phyloP scores from a whole-genome alignment of 2,113 vertebrate genomes.

The Vanacampus margaritifer region DNA sequence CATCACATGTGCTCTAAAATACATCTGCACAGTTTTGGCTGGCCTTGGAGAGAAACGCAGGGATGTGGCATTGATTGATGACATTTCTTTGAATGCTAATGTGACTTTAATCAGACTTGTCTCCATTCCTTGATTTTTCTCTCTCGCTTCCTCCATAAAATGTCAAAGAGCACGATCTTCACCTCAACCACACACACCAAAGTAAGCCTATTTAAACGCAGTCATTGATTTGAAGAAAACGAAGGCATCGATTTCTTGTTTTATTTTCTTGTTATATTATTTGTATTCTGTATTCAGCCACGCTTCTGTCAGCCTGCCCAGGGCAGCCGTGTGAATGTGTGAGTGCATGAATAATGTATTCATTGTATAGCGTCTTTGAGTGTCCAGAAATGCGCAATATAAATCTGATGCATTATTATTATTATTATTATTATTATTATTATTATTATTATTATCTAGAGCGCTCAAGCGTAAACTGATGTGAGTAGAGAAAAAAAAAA shows the following conservation, averaged over 20 bases:
- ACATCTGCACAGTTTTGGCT: constrained; percentile 19
- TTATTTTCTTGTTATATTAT: too few relatives aligned
- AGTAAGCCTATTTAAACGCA: not conserved
- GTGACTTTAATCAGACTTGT: constrained; percentile 41
- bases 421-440: too few relatives aligned
- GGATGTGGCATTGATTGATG: constrained; percentile 42
- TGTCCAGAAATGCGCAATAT: too few relatives aligned
- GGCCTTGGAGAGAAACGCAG: constrained; percentile 36
- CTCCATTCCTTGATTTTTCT: constrained; percentile 11
- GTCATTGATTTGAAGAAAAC: not conserved
- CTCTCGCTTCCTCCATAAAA: not conserved
- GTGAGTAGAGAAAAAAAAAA: not conserved
- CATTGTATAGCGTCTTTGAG: too few relatives aligned
- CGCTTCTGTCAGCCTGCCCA: too few relatives aligned
- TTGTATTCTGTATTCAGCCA: too few relatives aligned
- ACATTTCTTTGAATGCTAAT: constrained; percentile 45
- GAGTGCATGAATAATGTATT: too few relatives aligned
- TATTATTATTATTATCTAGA: too few relatives aligned
- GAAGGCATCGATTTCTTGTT: too few relatives aligned
- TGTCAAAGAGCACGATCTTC: constrained; percentile 11
- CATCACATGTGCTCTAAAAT: constrained; percentile 21
- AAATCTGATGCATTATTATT: too few relatives aligned
- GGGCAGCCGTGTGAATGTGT: too few relatives aligned
- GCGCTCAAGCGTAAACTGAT: not conserved
- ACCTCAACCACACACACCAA: not conserved